Base-by-base conservation (phyloP, 2,888 invertebrate genomes). In the Megastigmus dorsalis region DNA sequence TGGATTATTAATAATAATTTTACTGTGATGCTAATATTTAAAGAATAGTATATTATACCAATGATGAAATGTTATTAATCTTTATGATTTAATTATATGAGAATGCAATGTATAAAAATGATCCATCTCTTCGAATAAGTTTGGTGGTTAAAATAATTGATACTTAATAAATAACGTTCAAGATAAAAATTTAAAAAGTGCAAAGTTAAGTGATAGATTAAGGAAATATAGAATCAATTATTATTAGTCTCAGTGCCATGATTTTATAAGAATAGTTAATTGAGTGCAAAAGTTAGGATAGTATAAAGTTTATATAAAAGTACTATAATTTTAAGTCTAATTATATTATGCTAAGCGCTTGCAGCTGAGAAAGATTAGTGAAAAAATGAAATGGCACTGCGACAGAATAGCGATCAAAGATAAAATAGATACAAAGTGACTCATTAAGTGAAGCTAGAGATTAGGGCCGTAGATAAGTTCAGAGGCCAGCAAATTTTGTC, bases 391-490 rank as follows among this genome's bases (percentile, higher is more conserved):
- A 65, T 73, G 73, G 69, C 60, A 76, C 72, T 66, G 73, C 26
- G 72, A 69, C 69, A 73, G 69, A 65, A 54, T 71, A 71, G 65
- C 48, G 63, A 73, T 41, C 26, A 76, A 73, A 66, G 59, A 77
- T 77, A 77, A 76, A 67, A 55, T 63, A 73, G 68, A 78, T 72
- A 75, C 76, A 74, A 81, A 80, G 79, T 79, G 79, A 78, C 74
- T 79, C 67, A 69, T 78, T 76, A 70, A 79, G 71, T 76, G 78
- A 85, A 85, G 84, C 85, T 82, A 85, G 85, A 87, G 86, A 87
- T 86, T 82, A 86, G 84, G 85, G 86, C 85, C 84, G 83, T 84
- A 85, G 86, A 86, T 86, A 85, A 86, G 84, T 84, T 81, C 75
- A 81, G 54, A 76, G 76, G 72, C 68, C 76, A 75, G 69, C 66